Evolutionary conservation across 2,113 vertebrate genomes (phyloP).

Genomic region (Melanostigma gelatinosum): DNA sequence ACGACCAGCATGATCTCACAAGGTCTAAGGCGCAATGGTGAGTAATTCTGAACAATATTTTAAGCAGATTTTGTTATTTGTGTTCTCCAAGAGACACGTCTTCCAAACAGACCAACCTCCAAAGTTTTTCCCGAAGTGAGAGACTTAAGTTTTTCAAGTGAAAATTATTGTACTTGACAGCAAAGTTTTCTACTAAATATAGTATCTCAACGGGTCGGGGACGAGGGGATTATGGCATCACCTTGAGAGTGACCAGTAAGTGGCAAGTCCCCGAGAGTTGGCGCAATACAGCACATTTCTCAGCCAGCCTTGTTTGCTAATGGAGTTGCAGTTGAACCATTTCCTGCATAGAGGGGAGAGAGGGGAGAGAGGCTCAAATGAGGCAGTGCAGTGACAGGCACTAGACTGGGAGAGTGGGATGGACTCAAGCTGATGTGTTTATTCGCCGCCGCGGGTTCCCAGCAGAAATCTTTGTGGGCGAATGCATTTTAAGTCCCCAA

Average conservation of each 20-base stretch:
- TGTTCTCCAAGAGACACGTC: not conserved
- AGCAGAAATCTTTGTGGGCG: conserved; percentile 33
- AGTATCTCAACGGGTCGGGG: not conserved
- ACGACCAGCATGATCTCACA: not conserved
- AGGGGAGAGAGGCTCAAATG: conserved; percentile 44
- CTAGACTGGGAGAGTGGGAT: conserved; percentile 26
- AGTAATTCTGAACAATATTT: not conserved
- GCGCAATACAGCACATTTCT: conserved; percentile 29
- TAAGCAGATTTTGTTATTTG: too few species aligned
- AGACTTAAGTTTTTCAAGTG: not conserved
- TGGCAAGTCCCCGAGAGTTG: conserved; percentile 7
- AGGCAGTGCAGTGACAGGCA: conserved; percentile 53
- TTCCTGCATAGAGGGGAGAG: conserved; percentile 20
- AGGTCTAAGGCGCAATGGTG: not conserved
- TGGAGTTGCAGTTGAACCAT: conserved; percentile 42
- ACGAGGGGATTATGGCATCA: not conserved
- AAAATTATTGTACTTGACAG: not conserved
- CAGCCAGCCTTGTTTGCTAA: conserved; percentile 32
- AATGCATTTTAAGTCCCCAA: conserved; percentile 46
- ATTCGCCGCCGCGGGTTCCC: conserved; percentile 34
- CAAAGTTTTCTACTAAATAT: conserved; percentile 9
- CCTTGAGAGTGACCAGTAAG: conserved; percentile 17
- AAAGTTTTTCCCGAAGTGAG: not conserved
- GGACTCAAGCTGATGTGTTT: conserved; percentile 61
- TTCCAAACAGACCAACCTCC: not conserved